Conservation (phyloP, 2,797 vertebrate genomes). For the Poeciliopsis gracilis region DNA sequence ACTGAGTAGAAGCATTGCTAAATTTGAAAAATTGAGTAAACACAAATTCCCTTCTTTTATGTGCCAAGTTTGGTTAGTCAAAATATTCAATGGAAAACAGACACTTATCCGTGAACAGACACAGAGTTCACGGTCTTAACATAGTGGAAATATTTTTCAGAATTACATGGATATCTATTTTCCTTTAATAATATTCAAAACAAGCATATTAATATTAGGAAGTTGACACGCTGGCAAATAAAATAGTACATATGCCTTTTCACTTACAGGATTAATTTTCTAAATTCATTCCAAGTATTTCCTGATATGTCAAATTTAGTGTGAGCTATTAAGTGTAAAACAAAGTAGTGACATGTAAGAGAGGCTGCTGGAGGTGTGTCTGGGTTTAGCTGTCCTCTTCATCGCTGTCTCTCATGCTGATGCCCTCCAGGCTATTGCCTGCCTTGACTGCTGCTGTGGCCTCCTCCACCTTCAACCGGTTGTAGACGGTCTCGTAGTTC, state of each 20-base stretch:
- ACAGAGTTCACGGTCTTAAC: not conserved
- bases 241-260: not conserved
- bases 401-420: conserved; percentile 97
- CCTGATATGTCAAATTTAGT: not conserved
- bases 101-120: too few species aligned
- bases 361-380: not conserved
- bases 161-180: not conserved
- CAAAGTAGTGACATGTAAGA: conserved; percentile 17
- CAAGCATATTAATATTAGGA: not conserved
- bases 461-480: conserved; percentile 92
- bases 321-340: not conserved
- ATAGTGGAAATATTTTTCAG: not conserved
- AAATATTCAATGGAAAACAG: not conserved
- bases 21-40: not conserved
- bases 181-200: not conserved
- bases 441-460: conserved; percentile 88
- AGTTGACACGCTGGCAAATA: too few species aligned
- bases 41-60: not conserved
- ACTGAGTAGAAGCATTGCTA: not conserved
- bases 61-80: not conserved
- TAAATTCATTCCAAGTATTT: not conserved
- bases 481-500: conserved; percentile 91
- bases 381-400: conserved; percentile 87
- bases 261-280: not conserved
- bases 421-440: conserved; percentile 89